These are phyloP conservation scores for Nemotelus nigrinus DNA, from an alignment of 2,888 invertebrate species.

Conservation along the genomic window DNA sequence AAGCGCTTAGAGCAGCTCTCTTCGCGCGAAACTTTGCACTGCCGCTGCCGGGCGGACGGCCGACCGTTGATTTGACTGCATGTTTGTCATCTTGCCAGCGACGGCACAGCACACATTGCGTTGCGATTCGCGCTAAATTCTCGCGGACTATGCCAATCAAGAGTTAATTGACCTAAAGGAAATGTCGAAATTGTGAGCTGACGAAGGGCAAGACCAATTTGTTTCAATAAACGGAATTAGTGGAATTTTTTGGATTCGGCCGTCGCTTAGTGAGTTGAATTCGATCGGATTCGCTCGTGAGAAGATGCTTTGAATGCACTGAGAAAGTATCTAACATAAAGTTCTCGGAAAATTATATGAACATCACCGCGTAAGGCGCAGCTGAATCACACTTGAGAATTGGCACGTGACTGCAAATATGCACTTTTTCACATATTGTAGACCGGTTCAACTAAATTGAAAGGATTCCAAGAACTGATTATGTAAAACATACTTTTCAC, in stretches of 20 bases:
- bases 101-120: neutral
- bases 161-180: conserved; percentile 17
- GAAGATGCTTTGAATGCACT: no score
- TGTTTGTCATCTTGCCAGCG: conserved; percentile 5
- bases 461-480: conserved; percentile 19
- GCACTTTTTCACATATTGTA: neutral
- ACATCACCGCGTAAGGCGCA: no score
- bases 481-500: neutral
- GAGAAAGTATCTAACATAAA: no score
- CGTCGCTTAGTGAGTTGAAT: no score
- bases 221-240: neutral
- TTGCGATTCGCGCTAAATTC: neutral
- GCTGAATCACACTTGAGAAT: no score
- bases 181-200: neutral
- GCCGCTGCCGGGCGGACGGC: neutral
- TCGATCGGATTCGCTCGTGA: no score
- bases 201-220: neutral
- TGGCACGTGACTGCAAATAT: conserved; percentile 25
- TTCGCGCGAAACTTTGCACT: neutral
- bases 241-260: neutral
- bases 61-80: neutral
- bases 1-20: no score
- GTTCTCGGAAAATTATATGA: no score
- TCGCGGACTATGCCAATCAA: neutral
- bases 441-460: neutral